Conservation (phyloP, 2,888 invertebrate species). For the Phorcus lineatus region DNA sequence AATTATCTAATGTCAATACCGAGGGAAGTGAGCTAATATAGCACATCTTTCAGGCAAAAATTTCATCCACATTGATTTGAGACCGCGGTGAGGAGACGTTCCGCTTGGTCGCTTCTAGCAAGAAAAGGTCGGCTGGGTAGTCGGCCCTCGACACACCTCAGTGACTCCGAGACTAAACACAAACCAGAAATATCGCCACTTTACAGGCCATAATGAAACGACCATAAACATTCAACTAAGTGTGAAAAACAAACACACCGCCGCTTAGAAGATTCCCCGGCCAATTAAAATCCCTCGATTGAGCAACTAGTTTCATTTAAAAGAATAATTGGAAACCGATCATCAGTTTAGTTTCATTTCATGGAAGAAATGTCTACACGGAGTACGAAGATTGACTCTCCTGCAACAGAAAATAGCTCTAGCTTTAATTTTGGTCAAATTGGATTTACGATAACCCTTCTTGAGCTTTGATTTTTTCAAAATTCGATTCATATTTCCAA, state of each 20-base stretch:
- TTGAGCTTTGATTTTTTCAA: background rate
- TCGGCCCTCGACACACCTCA: background rate
- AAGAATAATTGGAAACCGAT: constrained; percentile 2
- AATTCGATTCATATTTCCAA: background rate
- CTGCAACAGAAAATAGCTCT: background rate
- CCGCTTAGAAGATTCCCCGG: background rate
- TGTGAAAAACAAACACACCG: constrained; percentile 20
- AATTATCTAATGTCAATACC: no score
- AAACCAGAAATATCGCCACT: background rate
- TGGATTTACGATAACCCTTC: background rate
- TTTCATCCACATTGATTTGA: background rate
- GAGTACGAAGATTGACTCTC: background rate
- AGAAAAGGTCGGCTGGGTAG: background rate
- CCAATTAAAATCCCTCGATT: background rate
- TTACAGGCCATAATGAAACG: constrained; percentile 9
- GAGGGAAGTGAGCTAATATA: no score
- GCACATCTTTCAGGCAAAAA: no score
- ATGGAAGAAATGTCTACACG: background rate
- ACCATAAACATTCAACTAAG: constrained; percentile 15
- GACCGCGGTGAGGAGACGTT: background rate
- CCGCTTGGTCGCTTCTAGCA: background rate
- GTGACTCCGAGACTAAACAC: constrained; percentile 1
- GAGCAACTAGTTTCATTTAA: constrained; percentile 11
- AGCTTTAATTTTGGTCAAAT: background rate
- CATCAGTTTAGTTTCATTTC: constrained; percentile 9